Percentiles rank a stretch among this genome's conserved stretches.
Conservation (phyloP, 2,113 vertebrate genomes). For the Pterocles gutturalis region DNA sequence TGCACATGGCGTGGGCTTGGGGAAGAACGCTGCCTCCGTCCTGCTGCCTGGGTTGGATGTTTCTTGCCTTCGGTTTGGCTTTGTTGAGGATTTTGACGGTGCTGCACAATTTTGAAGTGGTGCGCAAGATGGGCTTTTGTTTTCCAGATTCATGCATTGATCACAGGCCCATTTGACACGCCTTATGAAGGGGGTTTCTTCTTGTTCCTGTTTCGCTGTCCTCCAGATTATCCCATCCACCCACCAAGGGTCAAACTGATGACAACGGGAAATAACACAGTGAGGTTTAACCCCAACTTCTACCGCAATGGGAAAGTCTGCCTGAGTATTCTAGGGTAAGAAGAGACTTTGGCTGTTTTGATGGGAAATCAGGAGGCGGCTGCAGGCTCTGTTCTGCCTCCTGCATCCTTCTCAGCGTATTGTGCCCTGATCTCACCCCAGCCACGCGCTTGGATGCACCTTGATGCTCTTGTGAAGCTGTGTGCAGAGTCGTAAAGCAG, state of each 20-base stretch:
- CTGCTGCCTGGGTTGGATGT: neutral
- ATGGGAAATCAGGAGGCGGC: neutral
- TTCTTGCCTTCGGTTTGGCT: neutral
- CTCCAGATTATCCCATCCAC: slow-evolving; percentile 98
- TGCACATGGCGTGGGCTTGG: neutral
- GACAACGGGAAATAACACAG: slow-evolving; percentile 98
- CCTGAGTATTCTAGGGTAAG: slow-evolving; percentile 98
- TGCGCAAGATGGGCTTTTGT: slow-evolving; percentile 77
- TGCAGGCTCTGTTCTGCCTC: neutral
- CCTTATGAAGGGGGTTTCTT: slow-evolving; percentile 99
- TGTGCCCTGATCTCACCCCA: neutral
- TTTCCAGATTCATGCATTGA: slow-evolving; percentile 96
- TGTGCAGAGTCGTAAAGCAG: neutral
- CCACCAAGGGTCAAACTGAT: slow-evolving; percentile 97
- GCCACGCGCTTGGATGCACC: neutral
- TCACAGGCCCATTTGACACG: slow-evolving; percentile 98
- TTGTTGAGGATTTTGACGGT: neutral
- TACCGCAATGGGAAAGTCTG: slow-evolving; percentile 99
- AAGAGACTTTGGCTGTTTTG: slow-evolving; percentile 29
- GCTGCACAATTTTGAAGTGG: slow-evolving; percentile 64
- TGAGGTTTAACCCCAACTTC: slow-evolving; percentile 99
- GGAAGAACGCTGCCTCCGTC: neutral
- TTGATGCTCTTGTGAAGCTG: neutral
- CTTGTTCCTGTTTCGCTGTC: slow-evolving; percentile 98
- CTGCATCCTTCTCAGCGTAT: accelerated